Evolutionary conservation across 2,113 vertebrate species (phyloP).

Genomic region (Rana temporaria): DNA sequence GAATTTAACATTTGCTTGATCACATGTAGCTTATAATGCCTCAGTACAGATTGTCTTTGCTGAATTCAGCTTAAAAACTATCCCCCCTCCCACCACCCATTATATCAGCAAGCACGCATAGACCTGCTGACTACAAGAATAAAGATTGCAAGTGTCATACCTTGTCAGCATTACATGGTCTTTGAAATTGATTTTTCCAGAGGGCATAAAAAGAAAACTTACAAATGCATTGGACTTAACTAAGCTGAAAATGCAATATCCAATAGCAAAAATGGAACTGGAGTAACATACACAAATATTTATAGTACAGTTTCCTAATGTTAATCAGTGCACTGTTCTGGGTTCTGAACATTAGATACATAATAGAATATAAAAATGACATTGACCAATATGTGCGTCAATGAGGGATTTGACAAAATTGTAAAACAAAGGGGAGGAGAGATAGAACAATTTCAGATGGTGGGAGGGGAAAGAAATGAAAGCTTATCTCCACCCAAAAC

Average conservation of each 20-base stretch:
- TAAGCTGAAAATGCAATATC: conserved; percentile 16
- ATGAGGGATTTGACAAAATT: too few relatives aligned
- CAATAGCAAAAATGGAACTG: conserved; percentile 25
- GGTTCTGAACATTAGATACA: too few relatives aligned
- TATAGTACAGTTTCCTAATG: too few relatives aligned
- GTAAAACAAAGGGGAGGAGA: too few relatives aligned
- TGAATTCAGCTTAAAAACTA: conserved; percentile 1
- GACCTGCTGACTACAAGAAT: conserved; percentile 47
- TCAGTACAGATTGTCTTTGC: conserved; percentile 2
- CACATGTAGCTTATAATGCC: background rate
- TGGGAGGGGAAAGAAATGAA: too few relatives aligned
- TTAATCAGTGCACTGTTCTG: too few relatives aligned
- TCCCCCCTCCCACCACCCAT: conserved; percentile 2
- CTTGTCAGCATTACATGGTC: conserved; percentile 43
- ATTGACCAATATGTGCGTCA: too few relatives aligned
- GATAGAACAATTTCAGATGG: too few relatives aligned
- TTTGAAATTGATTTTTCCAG: conserved; percentile 47
- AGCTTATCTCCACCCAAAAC: too few relatives aligned
- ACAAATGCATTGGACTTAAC: conserved; percentile 21
- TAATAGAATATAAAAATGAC: too few relatives aligned
- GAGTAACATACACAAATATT: background rate
- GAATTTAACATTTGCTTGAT: background rate
- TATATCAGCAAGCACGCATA: conserved; percentile 26
- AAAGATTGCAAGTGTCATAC: conserved; percentile 48
- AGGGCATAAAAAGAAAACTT: conserved; percentile 41